Percentiles rank a stretch among this genome's conserved stretches.
Conservation (phyloP, 1,140 invertebrate species). For the Parapsyche elsis region DNA sequence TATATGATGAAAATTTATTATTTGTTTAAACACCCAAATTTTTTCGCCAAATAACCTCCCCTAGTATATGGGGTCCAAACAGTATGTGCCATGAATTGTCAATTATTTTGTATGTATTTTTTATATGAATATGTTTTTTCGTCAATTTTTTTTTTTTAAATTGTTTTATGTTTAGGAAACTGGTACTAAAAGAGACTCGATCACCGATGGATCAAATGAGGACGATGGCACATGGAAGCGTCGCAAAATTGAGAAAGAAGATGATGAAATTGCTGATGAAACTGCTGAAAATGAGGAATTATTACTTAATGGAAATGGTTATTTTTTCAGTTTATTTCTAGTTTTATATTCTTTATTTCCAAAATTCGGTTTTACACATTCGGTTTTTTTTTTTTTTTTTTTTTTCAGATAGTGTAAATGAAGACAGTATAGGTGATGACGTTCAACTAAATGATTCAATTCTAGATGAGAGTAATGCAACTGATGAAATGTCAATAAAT, state of each 20-base stretch:
- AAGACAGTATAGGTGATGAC: neutral
- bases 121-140: neutral
- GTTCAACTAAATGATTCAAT: neutral
- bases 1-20: no score
- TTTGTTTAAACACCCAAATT: no score
- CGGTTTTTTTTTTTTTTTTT: neutral
- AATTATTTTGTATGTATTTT: no score
- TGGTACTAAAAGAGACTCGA: constrained; percentile 34
- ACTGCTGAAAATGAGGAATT: constrained; percentile 22
- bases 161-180: constrained; percentile 24
- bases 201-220: constrained; percentile 18
- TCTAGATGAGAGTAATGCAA: neutral
- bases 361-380: neutral
- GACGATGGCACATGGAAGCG: constrained; percentile 40
- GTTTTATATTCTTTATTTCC: neutral
- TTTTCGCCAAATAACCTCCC: no score
- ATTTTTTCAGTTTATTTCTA: neutral
- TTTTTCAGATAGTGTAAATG: constrained; percentile 17
- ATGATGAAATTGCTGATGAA: constrained; percentile 3
- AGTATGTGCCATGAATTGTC: no score
- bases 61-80: no score
- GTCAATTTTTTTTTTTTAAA: no score
- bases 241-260: constrained; percentile 37
- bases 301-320: constrained; percentile 19
- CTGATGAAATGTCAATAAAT: neutral